Conservation (phyloP, 2,797 vertebrate species). For the Odontamblyopus lacepedii region DNA sequence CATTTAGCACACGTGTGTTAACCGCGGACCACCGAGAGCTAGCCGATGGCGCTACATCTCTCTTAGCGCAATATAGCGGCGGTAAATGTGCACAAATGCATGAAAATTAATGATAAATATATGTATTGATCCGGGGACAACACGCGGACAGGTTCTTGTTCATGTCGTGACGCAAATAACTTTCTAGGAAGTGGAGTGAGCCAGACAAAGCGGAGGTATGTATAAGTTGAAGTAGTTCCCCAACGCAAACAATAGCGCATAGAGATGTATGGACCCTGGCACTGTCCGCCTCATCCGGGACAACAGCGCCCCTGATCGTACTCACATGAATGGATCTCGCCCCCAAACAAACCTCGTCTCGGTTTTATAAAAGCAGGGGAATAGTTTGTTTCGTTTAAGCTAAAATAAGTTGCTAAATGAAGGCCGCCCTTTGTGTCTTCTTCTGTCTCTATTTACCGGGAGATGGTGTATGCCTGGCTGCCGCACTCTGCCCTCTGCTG, state of each 20-base stretch:
- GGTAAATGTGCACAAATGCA: not conserved
- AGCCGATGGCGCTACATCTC: slow-evolving; percentile 33
- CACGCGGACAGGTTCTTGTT: not conserved
- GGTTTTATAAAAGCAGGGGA: slow-evolving; percentile 22
- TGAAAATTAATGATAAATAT: not conserved
- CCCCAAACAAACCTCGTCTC: slow-evolving; percentile 31
- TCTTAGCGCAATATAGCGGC: not conserved
- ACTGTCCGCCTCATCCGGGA: not conserved
- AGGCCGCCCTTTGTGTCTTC: slow-evolving; percentile 67
- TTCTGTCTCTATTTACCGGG: slow-evolving; percentile 29
- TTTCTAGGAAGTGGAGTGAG: slow-evolving; percentile 54
- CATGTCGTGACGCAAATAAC: slow-evolving; percentile 14
- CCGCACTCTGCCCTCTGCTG: slow-evolving; percentile 27
- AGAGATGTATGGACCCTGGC: slow-evolving; percentile 16
- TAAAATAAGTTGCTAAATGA: slow-evolving; percentile 60
- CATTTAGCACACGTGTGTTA: slow-evolving; percentile 64
- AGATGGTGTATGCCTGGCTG: not conserved
- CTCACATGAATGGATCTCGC: slow-evolving; percentile 66
- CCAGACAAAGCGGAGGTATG: slow-evolving; percentile 61
- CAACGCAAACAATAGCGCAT: slow-evolving; percentile 67
- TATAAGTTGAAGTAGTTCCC: slow-evolving; percentile 69
- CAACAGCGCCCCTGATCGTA: slow-evolving; percentile 9
- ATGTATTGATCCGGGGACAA: not conserved
- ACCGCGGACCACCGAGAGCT: slow-evolving; percentile 31
- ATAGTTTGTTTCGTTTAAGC: slow-evolving; percentile 42